Base-by-base conservation (phyloP, 2,888 invertebrate species). In the Isotomurus palustris region DNA sequence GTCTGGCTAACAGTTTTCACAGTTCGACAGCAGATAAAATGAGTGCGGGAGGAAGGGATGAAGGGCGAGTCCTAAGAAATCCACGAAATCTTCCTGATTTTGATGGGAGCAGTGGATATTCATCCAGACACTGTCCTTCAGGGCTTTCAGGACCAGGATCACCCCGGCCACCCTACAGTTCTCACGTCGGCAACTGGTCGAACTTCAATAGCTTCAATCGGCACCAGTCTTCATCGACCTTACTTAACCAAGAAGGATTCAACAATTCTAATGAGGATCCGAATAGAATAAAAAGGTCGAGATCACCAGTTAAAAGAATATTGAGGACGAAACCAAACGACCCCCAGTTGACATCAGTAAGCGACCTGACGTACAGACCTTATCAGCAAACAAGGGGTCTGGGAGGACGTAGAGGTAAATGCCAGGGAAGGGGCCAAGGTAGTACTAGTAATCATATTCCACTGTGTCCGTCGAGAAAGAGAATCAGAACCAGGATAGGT, bases 291-390 rank as follows among this genome's bases (percentile, higher is more conserved):
- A 21, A 24, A 21, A 29, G 56, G 35, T 19, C 40, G 10, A 25
- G 54, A 10, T 54, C 60, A 2, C 57, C 57, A 10, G 29, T 60
- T 43, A 44, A 50, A 40, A 43, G 28, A 17, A 22, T 61, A 8
- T 5, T 21, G 3, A 22, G 61, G 8, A 24, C 29, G 8, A 29
- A 41, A 10, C 32, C 55, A 3, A 48, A 54, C 3, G 57, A 54
- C 27, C 19, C 24, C 19, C 45, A 43, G 14, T 14, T 43, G 14
- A 43, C 43, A 8, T 43, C 43, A 6, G 6, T 43, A 24, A 24
- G 6, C 3, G 43, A 43, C 24, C 21, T 5, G 21, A 21, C 22
- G 12, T 43, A 43, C 14, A 43, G 22, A 14, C 43, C 43, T 5
- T 43, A 43, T 24, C n/a, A n/a, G n/a, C n/a, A n/a, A n/a, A n/a